Conservation (phyloP, 1,140 invertebrate species). For the Lucilia sericata region DNA sequence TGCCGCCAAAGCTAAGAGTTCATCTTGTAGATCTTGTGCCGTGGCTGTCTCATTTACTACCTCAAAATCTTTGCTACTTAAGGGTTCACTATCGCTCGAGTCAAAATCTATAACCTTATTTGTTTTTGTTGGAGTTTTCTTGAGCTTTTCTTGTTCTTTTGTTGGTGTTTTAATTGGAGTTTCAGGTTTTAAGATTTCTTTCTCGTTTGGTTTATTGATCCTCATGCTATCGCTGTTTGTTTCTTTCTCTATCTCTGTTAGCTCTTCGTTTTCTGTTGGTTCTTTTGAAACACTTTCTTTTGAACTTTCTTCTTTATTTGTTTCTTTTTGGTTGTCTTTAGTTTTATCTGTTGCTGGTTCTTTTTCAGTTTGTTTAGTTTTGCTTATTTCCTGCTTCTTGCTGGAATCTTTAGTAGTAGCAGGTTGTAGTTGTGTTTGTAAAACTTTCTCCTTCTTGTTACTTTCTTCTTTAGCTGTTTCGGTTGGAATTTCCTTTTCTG, state of each 20-base stretch:
- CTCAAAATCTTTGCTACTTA: not conserved
- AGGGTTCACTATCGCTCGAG: not conserved
- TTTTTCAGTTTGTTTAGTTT: too few species aligned
- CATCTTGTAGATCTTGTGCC: conserved; percentile 2
- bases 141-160: not conserved
- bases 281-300: not conserved
- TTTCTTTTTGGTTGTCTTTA: not conserved
- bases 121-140: not conserved
- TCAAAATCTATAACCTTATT: not conserved
- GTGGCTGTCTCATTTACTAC: not conserved
- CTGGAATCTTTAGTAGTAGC: too few species aligned
- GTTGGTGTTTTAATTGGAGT: not conserved
- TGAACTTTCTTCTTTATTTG: not conserved
- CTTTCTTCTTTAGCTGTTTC: too few species aligned
- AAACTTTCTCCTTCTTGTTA: too few species aligned
- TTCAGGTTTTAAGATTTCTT: too few species aligned
- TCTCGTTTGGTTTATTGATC: too few species aligned
- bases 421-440: too few species aligned
- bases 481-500: too few species aligned
- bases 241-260: too few species aligned
- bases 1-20: conserved; percentile 9
- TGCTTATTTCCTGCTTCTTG: too few species aligned
- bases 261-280: too few species aligned
- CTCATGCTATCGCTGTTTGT: too few species aligned
- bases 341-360: not conserved